These are phyloP conservation scores for Ophiodon elongatus DNA, from an alignment of 2,113 vertebrate genomes.

Conservation along the genomic window DNA sequence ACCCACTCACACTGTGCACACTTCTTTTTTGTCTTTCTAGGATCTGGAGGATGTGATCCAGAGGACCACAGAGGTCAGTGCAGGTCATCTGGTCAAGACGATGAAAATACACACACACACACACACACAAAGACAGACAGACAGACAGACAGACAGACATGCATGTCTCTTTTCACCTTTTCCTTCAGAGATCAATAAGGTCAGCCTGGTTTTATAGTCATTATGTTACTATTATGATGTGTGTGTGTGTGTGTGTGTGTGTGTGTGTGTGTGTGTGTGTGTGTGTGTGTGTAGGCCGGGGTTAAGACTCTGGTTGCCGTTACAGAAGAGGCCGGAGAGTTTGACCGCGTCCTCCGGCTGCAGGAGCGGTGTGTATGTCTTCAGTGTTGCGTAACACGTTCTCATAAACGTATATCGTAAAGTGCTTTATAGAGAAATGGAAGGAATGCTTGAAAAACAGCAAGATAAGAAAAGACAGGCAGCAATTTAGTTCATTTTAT, in stretches of 20 bases:
- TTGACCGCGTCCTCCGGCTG: constrained; percentile 74
- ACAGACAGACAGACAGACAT: not conserved
- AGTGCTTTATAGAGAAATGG: not conserved
- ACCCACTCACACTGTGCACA: not conserved
- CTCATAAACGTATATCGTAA: not conserved
- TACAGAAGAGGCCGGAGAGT: constrained; percentile 79
- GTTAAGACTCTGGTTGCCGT: constrained; percentile 75
- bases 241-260: not conserved
- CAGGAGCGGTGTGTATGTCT: constrained; percentile 71
- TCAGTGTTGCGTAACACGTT: not conserved
- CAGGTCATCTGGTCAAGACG: too few species aligned
- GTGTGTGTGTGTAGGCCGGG: constrained; percentile 63
- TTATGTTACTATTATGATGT: too few species aligned
- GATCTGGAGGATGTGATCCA: constrained; percentile 61
- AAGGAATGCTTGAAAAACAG: not conserved
- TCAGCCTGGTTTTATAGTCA: too few species aligned
- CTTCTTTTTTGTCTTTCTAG: constrained; percentile 36
- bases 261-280: not conserved
- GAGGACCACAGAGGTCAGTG: constrained; percentile 54
- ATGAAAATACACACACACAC: not conserved
- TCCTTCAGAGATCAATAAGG: too few species aligned
- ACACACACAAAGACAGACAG: not conserved
- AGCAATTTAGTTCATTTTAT: not conserved
- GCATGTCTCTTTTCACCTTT: too few species aligned
- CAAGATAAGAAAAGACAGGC: not conserved